Evolutionary conservation across 2,113 vertebrate species (phyloP).

Genomic region (Raphicerus campestris): DNA sequence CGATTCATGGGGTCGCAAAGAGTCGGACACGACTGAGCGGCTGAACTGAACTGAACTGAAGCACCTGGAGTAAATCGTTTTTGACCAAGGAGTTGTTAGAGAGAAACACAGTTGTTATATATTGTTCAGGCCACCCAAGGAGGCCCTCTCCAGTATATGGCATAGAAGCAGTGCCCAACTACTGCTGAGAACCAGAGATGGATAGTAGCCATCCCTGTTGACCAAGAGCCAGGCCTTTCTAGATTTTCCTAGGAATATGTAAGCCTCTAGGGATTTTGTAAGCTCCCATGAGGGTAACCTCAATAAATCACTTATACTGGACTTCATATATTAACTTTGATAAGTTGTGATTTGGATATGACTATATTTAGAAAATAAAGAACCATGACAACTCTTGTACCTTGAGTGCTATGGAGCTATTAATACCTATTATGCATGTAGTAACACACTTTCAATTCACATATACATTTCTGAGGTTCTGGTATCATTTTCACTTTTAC

Average conservation of each 20-base stretch:
- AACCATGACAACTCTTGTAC: neutral
- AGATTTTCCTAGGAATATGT: neutral
- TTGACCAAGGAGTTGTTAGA: neutral
- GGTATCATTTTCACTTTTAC: neutral
- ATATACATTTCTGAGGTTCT: neutral
- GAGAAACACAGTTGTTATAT: neutral
- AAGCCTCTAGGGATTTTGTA: neutral
- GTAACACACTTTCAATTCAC: neutral
- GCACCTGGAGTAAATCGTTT: neutral
- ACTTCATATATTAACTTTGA: neutral
- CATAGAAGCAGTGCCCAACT: neutral
- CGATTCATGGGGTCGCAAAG: neutral
- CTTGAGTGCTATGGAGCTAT: neutral
- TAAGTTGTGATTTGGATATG: neutral
- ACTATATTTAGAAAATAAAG: neutral
- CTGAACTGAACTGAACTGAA: no score
- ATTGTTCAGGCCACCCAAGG: neutral
- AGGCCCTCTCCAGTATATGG: neutral
- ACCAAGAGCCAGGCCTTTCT: neutral
- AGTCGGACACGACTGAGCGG: neutral
- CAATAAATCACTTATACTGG: neutral
- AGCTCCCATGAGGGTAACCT: neutral
- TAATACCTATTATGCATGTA: neutral
- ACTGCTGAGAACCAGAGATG: neutral
- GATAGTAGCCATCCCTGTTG: neutral